Conservation (phyloP, 2,888 invertebrate genomes). For the Bellardia bayeri region DNA sequence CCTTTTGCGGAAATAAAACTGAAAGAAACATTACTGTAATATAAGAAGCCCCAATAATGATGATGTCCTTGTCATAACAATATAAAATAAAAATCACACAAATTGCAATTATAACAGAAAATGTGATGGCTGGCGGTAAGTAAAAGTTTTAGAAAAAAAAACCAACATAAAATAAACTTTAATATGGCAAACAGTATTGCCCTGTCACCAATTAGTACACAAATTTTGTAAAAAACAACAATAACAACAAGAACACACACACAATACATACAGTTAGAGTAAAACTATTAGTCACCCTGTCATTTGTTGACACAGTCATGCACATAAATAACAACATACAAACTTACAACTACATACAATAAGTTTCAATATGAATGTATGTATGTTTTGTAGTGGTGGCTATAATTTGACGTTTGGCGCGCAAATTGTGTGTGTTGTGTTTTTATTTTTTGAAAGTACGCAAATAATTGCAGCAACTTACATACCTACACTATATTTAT, state of each 20-base stretch:
- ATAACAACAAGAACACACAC: too few relatives aligned
- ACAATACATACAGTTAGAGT: slow-evolving; percentile 7
- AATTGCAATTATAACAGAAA: not conserved
- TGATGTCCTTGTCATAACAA: not conserved
- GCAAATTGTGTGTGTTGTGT: slow-evolving; percentile 18
- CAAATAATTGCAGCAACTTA: slow-evolving; percentile 13
- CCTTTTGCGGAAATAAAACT: not conserved
- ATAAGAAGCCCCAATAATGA: not conserved
- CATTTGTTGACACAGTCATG: slow-evolving; percentile 54
- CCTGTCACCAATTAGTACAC: slow-evolving; percentile 35
- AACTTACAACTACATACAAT: too few relatives aligned
- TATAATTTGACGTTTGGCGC: slow-evolving; percentile 58
- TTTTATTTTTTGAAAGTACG: slow-evolving; percentile 35
- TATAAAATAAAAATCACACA: not conserved
- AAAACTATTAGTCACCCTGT: slow-evolving; percentile 65
- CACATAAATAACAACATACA: not conserved
- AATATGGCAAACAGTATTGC: slow-evolving; percentile 11
- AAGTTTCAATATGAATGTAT: not conserved
- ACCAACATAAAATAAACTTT: not conserved
- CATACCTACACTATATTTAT: slow-evolving; percentile 17
- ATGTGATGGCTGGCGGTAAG: not conserved
- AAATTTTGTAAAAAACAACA: not conserved
- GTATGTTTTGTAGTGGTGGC: slow-evolving; percentile 10
- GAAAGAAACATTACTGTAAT: slow-evolving; percentile 2
- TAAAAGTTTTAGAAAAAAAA: not conserved